A percentile compares a stretch with the other conserved stretches of the same genome.
These are phyloP conservation scores for Trissolcus brochymenae DNA, from an alignment of 2,888 invertebrate genomes.

Conservation along the genomic window DNA sequence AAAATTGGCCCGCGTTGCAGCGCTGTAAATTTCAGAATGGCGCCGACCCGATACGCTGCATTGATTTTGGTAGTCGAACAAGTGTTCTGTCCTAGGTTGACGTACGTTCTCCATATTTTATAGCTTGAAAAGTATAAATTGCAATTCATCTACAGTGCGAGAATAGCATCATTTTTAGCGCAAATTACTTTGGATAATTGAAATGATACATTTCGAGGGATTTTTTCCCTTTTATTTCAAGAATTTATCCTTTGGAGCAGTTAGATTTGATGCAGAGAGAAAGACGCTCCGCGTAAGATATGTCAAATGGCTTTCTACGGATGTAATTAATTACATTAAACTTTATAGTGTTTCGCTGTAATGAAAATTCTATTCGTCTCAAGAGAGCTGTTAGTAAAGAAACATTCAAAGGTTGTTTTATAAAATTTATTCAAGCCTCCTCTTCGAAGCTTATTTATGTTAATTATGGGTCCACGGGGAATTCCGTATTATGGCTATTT, in stretches of 20 bases:
- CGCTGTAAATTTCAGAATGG: slow-evolving; percentile 6
- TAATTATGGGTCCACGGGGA: slow-evolving; percentile 6
- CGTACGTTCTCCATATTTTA: no score
- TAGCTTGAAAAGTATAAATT: neutral
- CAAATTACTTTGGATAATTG: neutral
- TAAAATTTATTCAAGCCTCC: slow-evolving; percentile 26
- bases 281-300: slow-evolving; percentile 5
- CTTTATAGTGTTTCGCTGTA: slow-evolving; percentile 11
- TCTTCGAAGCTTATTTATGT: slow-evolving; percentile 27
- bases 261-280: slow-evolving; percentile 23
- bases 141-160: neutral
- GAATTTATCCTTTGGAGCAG: neutral
- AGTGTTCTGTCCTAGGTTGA: no score
- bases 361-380: slow-evolving; percentile 29
- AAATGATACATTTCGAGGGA: neutral
- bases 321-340: slow-evolving; percentile 19
- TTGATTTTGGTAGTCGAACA: neutral
- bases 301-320: slow-evolving; percentile 13
- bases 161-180: neutral
- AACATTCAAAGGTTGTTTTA: slow-evolving; percentile 23
- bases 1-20: slow-evolving; percentile 7
- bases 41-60: slow-evolving; percentile 1
- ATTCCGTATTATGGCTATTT: slow-evolving; percentile 12
- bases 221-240: slow-evolving; percentile 12
- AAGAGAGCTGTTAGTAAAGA: slow-evolving; percentile 22